Base-by-base conservation (phyloP, 92 coral and sea anemone species). In the Diadumene lineata region DNA sequence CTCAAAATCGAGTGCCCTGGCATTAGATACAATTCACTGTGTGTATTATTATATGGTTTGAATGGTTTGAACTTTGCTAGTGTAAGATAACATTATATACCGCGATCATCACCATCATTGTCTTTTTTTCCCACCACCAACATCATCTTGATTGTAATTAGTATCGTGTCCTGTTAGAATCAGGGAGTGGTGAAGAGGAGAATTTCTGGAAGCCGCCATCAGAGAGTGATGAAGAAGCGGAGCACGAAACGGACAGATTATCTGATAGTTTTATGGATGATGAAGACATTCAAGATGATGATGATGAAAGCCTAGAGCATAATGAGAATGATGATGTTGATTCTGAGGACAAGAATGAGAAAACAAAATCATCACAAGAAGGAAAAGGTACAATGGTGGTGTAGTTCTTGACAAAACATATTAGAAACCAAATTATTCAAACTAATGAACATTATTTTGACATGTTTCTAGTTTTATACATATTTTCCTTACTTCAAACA, bases 221-320 rank as follows among this genome's bases (percentile, higher is more conserved):
- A 67, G 72, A 67, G 1, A 21, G 21, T 11, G 74, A 68, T 1
- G 25, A 57, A 22, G 34, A 29, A 22, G 3, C 27, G 26, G 74
- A 68, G 28, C 30, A 51, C 9, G 60, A 68, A 9, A 23, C 22
- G 0, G 74, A 68, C 29, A 29, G 34, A 11, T 25, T 68, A 38
- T 55, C 74, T 21, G 74, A 44, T 43, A 68, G 74, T 17, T 68
- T 68, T 68, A 29, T 26, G 15, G 70, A 75, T 18, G 71, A 75
- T 0, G 57, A 48, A 22, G 55, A 50, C n/a, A 60, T 26, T 0
- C 10, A 27, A 18, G 60, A 75, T 19, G 21, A 68, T 23, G 23
- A 58, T 38, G 50, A 68, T 16, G 68, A 19, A 0, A 29, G 13
- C 26, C n/a, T n/a, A n/a, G n/a, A n/a, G n/a, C n/a, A n/a, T n/a